phyloP scores from a whole-genome alignment of 1,140 invertebrate genomes.

The Drosophila oshimai region DNA sequence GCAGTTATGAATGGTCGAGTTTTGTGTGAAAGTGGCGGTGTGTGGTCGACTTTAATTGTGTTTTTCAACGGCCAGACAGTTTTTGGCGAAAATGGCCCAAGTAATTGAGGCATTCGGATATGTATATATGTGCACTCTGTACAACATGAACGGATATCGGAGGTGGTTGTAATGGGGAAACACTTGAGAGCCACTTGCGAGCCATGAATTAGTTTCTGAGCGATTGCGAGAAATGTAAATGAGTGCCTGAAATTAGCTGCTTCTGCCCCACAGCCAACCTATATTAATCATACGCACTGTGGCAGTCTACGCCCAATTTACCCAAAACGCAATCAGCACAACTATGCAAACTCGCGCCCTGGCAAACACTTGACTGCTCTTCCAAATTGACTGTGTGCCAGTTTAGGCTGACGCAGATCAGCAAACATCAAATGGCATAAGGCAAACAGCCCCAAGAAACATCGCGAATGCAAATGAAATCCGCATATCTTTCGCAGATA shows the following conservation, averaged over 20 bases:
- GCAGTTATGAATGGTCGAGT: conserved; percentile 52
- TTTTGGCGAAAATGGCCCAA: conserved; percentile 18
- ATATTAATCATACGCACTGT: conserved; percentile 47
- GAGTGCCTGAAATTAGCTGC: not conserved
- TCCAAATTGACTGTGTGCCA: conserved; percentile 27
- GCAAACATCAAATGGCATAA: conserved; percentile 9
- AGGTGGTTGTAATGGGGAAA: conserved; percentile 1
- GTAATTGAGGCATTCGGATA: conserved; percentile 13
- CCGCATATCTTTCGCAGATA: not conserved
- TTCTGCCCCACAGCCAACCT: not conserved
- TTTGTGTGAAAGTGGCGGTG: not conserved
- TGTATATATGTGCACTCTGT: too few species aligned
- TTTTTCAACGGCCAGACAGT: conserved; percentile 24
- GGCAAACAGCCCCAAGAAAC: conserved; percentile 8
- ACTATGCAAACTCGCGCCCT: not conserved
- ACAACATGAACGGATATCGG: conserved; percentile 11
- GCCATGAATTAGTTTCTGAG: conserved; percentile 5
- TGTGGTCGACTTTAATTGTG: conserved; percentile 57
- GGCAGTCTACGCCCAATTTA: conserved; percentile 9
- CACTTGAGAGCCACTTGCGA: conserved; percentile 26
- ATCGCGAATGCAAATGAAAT: conserved; percentile 25
- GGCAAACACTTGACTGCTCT: not conserved
- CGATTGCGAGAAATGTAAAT: conserved; percentile 15
- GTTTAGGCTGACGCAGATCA: conserved; percentile 6
- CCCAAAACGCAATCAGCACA: conserved; percentile 30